Conservation (phyloP, 2,113 vertebrate genomes). For the Lucifuga dentata region DNA sequence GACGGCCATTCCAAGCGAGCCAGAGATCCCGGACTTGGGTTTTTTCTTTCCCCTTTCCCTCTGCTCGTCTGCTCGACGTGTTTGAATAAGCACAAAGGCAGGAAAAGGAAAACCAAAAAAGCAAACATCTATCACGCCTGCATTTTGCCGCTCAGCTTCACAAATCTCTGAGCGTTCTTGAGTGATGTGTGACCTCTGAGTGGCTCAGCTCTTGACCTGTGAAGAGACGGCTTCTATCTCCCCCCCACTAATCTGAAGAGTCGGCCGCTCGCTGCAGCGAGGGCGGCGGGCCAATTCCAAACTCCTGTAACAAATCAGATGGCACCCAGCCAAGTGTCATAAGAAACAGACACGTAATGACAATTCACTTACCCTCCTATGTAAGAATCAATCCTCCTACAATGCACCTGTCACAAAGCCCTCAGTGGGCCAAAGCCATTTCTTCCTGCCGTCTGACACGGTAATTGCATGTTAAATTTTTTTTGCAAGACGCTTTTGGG, state of each 20-base stretch:
- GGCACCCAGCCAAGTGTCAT: conserved; percentile 94
- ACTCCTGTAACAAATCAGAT: conserved; percentile 95
- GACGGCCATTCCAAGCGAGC: conserved; percentile 85
- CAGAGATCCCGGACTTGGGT: conserved; percentile 80
- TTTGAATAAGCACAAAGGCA: conserved; percentile 52
- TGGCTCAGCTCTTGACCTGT: conserved; percentile 88
- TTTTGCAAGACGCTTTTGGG: conserved; percentile 86
- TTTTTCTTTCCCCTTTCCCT: conserved; percentile 56
- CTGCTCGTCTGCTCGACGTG: conserved; percentile 26
- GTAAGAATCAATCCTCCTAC: conserved; percentile 97
- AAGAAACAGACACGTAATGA: conserved; percentile 96
- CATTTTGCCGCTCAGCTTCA: conserved; percentile 85
- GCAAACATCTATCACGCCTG: conserved; percentile 75
- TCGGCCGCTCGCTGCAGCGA: conserved; percentile 77
- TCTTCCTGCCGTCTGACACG: conserved; percentile 95
- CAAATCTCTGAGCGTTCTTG: conserved; percentile 79
- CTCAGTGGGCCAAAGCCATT: conserved; percentile 93
- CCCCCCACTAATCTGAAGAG: conserved; percentile 86
- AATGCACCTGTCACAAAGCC: conserved; percentile 98
- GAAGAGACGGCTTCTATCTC: conserved; percentile 86
- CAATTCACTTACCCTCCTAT: conserved; percentile 96
- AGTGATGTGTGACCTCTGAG: conserved; percentile 87
- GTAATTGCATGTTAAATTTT: conserved; percentile 95
- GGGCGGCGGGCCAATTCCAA: conserved; percentile 91
- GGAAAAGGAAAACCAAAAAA: conserved; percentile 46